Evolutionary conservation across 2,888 invertebrate genomes (phyloP).

Genomic region (Palloptera scutellata): DNA sequence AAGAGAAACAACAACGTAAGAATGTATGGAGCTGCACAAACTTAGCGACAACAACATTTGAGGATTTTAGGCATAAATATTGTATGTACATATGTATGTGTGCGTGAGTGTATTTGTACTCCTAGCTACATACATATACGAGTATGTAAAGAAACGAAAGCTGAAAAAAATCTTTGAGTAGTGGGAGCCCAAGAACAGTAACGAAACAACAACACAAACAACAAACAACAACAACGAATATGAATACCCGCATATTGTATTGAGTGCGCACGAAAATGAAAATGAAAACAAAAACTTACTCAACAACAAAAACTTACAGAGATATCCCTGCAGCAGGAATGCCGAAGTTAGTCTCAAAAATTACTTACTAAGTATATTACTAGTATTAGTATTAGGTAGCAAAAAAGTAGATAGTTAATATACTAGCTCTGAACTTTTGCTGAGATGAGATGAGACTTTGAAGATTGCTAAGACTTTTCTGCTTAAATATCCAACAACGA

Average conservation of each 20-base stretch:
- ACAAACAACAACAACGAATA: too few species aligned
- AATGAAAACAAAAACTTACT: slow-evolving; percentile 17
- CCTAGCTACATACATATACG: too few species aligned
- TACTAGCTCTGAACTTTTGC: too few species aligned
- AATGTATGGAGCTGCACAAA: not conserved
- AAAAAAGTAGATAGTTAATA: not conserved
- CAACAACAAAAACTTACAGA: not conserved
- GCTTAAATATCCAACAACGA: too few species aligned
- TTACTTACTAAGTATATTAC: not conserved
- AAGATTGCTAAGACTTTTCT: too few species aligned
- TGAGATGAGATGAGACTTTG: too few species aligned
- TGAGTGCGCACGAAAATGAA: slow-evolving; percentile 13
- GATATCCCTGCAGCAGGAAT: not conserved
- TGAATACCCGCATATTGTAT: slow-evolving; percentile 10
- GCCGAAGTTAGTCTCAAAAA: too few species aligned
- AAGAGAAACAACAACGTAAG: not conserved
- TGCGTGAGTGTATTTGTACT: slow-evolving; percentile 5
- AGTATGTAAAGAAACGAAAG: slow-evolving; percentile 6
- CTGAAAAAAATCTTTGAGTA: not conserved
- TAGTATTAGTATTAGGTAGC: not conserved
- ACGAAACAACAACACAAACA: not conserved
- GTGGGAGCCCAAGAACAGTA: not conserved
- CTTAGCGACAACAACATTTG: not conserved
- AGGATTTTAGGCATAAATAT: not conserved
- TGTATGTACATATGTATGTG: slow-evolving; percentile 4